Evolutionary conservation across 2,113 vertebrate species (phyloP).

Genomic region (Lanius collurio): DNA sequence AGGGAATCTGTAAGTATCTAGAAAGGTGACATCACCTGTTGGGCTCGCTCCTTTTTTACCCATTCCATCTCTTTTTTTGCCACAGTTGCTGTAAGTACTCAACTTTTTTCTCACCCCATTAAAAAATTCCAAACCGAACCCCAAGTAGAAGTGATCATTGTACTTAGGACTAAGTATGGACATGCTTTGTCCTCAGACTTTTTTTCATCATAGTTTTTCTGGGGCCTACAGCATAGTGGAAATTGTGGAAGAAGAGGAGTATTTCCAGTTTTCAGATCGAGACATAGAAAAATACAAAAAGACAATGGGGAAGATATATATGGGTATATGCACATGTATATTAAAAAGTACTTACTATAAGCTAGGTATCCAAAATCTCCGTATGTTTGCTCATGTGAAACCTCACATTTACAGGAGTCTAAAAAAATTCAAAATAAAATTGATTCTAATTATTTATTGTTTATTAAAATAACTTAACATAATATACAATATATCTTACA

Average conservation of each 20-base stretch:
- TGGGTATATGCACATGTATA: neutral
- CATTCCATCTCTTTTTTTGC: neutral
- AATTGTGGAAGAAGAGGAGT: neutral
- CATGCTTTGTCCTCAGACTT: neutral
- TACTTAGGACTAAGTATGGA: neutral
- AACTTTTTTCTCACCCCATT: neutral
- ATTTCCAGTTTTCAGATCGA: neutral
- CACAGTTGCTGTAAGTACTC: neutral
- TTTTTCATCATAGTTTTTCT: neutral
- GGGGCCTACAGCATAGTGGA: neutral
- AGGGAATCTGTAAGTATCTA: neutral
- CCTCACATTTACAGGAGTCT: neutral
- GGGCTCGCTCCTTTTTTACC: neutral
- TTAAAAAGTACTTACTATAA: neutral
- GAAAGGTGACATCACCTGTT: neutral
- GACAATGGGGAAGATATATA: neutral
- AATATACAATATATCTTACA: neutral
- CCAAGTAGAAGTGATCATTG: neutral
- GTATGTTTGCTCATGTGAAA: neutral
- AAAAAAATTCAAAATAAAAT: neutral
- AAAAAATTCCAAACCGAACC: neutral
- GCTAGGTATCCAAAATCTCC: neutral
- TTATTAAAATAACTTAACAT: neutral
- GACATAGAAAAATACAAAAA: neutral
- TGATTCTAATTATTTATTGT: neutral